phyloP scores from a whole-genome alignment of 2,113 vertebrate genomes.

The Misgurnus mizolepis region DNA sequence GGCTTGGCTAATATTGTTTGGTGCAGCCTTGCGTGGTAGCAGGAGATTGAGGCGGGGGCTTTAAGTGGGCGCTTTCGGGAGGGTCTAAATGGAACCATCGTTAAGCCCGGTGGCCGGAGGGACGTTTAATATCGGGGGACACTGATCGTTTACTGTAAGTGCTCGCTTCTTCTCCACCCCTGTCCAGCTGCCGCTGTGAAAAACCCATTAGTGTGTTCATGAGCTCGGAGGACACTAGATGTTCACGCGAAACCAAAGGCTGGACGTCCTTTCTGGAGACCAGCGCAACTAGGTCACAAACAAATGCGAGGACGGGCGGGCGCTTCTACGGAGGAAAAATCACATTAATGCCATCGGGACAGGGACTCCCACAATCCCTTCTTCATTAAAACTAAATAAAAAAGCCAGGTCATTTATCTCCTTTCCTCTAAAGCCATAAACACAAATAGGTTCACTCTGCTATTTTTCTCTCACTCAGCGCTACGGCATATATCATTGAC shows the following conservation, averaged over 20 bases:
- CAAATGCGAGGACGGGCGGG: slow-evolving; percentile 56
- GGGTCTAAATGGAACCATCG: slow-evolving; percentile 62
- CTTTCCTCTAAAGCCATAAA: slow-evolving; percentile 74
- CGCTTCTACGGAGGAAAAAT: slow-evolving; percentile 52
- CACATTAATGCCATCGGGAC: slow-evolving; percentile 61
- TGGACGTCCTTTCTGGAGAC: slow-evolving; percentile 60
- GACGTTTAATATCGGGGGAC: slow-evolving; percentile 54
- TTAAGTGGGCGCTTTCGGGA: slow-evolving; percentile 57
- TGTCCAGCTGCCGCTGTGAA: slow-evolving; percentile 34
- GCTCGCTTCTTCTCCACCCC: background rate
- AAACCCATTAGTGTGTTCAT: slow-evolving; percentile 48
- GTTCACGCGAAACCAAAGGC: slow-evolving; percentile 26
- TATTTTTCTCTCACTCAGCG: slow-evolving; percentile 52
- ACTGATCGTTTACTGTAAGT: slow-evolving; percentile 44
- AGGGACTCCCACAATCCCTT: slow-evolving; percentile 73
- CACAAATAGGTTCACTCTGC: slow-evolving; percentile 70
- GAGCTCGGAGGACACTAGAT: slow-evolving; percentile 32
- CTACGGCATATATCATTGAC: slow-evolving; percentile 67
- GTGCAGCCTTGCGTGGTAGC: slow-evolving; percentile 68
- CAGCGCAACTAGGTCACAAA: slow-evolving; percentile 74
- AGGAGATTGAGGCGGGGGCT: slow-evolving; percentile 30
- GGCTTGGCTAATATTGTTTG: slow-evolving; percentile 70
- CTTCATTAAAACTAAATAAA: slow-evolving; percentile 83
- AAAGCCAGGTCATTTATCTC: slow-evolving; percentile 77
- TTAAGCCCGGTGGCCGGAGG: slow-evolving; percentile 59